Conservation (phyloP, 2,797 vertebrate species). For the Schizopygopsis malacanthus region DNA sequence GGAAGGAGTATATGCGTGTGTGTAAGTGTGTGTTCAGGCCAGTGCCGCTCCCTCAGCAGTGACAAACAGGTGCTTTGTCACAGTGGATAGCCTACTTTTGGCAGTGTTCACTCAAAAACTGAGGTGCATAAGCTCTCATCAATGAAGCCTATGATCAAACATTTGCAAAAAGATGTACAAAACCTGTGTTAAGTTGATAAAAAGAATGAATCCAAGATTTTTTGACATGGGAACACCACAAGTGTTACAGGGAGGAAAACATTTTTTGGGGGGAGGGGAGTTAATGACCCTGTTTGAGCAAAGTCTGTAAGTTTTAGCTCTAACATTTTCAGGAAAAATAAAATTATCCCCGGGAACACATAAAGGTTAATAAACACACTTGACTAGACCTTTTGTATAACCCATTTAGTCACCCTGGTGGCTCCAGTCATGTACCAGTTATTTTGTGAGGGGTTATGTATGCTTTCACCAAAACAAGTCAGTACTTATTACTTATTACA, state of each 20-base stretch:
- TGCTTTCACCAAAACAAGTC: constrained; percentile 8
- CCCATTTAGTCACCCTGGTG: constrained; percentile 4
- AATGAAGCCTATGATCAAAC: background rate
- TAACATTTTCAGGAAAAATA: background rate
- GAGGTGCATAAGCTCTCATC: background rate
- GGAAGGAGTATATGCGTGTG: fast-evolving
- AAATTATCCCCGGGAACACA: background rate
- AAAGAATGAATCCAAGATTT: background rate
- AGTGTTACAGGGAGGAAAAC: no score
- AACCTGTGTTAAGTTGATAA: background rate
- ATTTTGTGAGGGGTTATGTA: constrained; percentile 12
- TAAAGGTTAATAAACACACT: background rate
- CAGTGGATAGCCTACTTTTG: background rate
- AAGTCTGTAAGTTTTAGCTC: background rate
- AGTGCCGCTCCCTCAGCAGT: no score
- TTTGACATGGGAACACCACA: no score
- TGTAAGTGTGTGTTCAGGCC: no score
- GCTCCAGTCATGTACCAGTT: constrained; percentile 13
- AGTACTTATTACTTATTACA: constrained; percentile 4
- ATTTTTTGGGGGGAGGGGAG: no score
- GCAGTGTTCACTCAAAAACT: background rate
- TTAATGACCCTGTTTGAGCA: no score
- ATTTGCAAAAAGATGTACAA: background rate
- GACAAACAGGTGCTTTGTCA: no score
- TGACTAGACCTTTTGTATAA: background rate